Evolutionary conservation across 2,113 vertebrate genomes (phyloP), one percentile per base, ranked within the genome.

Genomic region (Thermophis baileyi): DNA sequence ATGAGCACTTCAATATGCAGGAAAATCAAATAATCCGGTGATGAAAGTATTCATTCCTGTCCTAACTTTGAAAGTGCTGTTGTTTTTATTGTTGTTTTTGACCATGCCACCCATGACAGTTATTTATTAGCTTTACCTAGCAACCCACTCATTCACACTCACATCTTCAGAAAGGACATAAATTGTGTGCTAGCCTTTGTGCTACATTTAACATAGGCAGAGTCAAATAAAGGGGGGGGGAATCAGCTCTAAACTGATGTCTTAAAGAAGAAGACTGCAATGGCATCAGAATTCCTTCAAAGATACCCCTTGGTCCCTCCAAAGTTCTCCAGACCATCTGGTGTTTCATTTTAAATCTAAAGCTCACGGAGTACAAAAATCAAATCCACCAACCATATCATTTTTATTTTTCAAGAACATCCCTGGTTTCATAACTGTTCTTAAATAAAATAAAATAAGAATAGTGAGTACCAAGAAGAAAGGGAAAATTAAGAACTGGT

Each of bases 61-160:
- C 90, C 92, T 96, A 94, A 95, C 93, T 92, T 92, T 93, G 69
- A 91, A 93, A 89, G 50, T 81, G 6, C 24, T 81, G 16, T 91
- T 81, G 74, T 69, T n/a, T 20, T 18, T 54, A 74, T n/a, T 25
- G 4, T 63, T 81, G 27, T 5, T 81, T 81, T 81, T 81, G 35
- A 89, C 11, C 44, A 47, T 63, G 46, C 20, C 25, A 20, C 35
- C 16, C 20, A 74, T 44, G 35, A 60, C 60, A 60, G 12, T 85
- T 92, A 54, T 89, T 74, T 54, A 25, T 50, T 35, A 90, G 40
- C 25, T 89, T 60, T 86, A 35, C 51, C 51, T 89, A 86, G 53
- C 53, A 50, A 86, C 35, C 27, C 24, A 55, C 57, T 27, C 50
- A 40, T 44, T 47, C n/a, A 85, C 35, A 20, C 27, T 54, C n/a